A percentile compares a stretch with the other conserved stretches of the same genome.
Evolutionary conservation across 2,113 vertebrate species (phyloP).

Genomic region (Edolisoma coerulescens): DNA sequence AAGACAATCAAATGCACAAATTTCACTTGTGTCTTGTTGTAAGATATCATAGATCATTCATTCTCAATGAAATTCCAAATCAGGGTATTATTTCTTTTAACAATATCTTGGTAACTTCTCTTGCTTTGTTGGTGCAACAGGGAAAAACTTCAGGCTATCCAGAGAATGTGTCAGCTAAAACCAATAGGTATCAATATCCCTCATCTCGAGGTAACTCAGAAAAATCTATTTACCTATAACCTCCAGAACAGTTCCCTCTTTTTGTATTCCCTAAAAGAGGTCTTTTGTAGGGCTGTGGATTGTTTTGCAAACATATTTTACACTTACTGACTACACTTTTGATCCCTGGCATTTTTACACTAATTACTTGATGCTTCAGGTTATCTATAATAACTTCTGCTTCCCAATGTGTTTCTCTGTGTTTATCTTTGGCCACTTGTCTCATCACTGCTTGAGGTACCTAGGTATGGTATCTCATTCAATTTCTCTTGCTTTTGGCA

Average conservation of each 20-base stretch:
- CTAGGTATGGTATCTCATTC: not conserved
- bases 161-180: not conserved
- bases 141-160: not conserved
- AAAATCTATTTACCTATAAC: not conserved
- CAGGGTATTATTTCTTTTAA: not conserved
- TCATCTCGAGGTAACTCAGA: not conserved
- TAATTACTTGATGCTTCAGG: not conserved
- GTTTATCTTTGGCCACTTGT: not conserved
- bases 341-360: not conserved
- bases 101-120: not conserved
- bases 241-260: not conserved
- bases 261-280: not conserved
- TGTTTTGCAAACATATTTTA: not conserved
- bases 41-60: not conserved
- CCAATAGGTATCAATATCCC: not conserved
- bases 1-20: not conserved
- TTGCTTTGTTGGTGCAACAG: not conserved
- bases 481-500: not conserved
- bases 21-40: not conserved
- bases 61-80: not conserved
- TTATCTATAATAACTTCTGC: not conserved
- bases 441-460: not conserved
- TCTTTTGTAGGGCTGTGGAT: not conserved
- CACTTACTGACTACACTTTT: not conserved
- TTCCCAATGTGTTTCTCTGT: not conserved